phyloP scores from a whole-genome alignment of 2,797 vertebrate genomes.

The Momotus momota region DNA sequence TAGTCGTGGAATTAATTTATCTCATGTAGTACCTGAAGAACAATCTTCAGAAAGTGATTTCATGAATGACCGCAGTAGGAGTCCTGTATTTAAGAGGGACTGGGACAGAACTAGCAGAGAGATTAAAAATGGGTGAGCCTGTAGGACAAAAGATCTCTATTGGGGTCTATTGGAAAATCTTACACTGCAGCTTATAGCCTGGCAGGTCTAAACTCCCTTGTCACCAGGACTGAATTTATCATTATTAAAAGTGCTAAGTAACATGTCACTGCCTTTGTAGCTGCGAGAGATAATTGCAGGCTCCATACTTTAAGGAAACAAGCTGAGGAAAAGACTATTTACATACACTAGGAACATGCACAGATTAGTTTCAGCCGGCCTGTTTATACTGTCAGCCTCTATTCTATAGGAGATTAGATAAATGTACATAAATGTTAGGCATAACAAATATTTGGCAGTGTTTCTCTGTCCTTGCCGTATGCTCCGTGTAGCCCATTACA shows the following conservation, averaged over 20 bases:
- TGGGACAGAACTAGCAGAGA: neutral
- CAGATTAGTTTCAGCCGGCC: slow-evolving; percentile 69
- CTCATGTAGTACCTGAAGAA: neutral
- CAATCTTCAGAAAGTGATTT: neutral
- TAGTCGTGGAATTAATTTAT: slow-evolving; percentile 20
- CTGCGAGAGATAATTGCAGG: slow-evolving; percentile 73
- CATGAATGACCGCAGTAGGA: neutral
- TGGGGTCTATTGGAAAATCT: neutral
- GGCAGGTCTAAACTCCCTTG: slow-evolving; percentile 35
- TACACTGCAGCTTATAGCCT: neutral
- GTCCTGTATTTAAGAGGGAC: neutral
- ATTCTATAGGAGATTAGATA: slow-evolving; percentile 72
- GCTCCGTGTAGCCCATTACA: neutral
- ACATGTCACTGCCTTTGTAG: slow-evolving; percentile 68
- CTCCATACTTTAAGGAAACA: slow-evolving; percentile 72
- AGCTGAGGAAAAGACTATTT: slow-evolving; percentile 72
- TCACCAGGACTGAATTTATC: slow-evolving; percentile 67
- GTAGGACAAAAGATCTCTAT: neutral
- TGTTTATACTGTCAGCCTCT: slow-evolving; percentile 73
- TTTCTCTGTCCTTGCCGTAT: neutral
- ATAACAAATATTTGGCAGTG: slow-evolving; percentile 45
- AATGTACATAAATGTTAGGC: slow-evolving; percentile 41
- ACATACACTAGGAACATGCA: slow-evolving; percentile 52
- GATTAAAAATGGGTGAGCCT: neutral
- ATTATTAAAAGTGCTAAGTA: slow-evolving; percentile 71